Evolutionary conservation across 2,113 vertebrate species (phyloP).

Genomic region (Ammospiza nelsoni): DNA sequence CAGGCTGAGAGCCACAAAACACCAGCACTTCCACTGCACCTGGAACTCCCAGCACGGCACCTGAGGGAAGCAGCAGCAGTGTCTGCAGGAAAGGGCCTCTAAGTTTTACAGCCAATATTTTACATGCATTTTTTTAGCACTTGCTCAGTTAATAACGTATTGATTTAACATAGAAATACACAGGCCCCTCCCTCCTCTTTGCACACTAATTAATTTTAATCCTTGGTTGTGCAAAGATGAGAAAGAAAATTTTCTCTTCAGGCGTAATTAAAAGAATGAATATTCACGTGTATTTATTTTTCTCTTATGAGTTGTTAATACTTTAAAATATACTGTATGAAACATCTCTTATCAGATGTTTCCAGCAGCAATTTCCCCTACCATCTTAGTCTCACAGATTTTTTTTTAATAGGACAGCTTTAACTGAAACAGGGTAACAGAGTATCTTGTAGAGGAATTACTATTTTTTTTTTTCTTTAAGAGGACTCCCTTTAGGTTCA

Average conservation of each 20-base stretch:
- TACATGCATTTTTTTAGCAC: background rate
- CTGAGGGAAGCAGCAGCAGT: background rate
- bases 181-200: background rate
- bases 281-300: background rate
- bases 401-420: background rate
- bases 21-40: fast-evolving
- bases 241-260: background rate
- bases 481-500: background rate
- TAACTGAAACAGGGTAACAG: background rate
- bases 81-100: background rate
- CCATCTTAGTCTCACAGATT: background rate
- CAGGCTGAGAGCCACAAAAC: background rate
- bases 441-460: background rate
- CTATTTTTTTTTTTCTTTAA: background rate
- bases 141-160: background rate
- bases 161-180: background rate
- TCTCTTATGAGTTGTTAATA: background rate
- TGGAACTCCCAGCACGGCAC: background rate
- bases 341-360: background rate
- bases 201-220: background rate
- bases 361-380: background rate
- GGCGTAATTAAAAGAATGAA: background rate
- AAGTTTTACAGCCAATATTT: background rate
- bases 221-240: background rate
- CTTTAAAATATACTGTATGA: background rate